A percentile compares a stretch with the other conserved stretches of the same genome.
Conservation (phyloP, 2,797 vertebrate species). For the Carduelis carduelis region DNA sequence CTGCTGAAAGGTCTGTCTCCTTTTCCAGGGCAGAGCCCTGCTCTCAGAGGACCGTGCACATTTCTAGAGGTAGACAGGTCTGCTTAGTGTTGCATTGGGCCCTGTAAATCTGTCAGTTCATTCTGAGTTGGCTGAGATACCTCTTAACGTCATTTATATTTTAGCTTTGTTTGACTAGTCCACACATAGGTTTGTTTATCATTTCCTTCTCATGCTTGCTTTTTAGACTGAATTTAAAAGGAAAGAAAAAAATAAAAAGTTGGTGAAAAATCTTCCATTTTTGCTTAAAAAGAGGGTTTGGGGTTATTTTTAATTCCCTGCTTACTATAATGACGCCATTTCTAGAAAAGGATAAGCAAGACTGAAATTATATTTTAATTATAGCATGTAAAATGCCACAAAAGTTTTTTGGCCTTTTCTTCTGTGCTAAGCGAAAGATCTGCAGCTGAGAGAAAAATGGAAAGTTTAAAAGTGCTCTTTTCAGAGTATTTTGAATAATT, state of each 20-base stretch:
- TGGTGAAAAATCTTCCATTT: not conserved
- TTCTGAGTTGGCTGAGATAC: not conserved
- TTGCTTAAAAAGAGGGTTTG: not conserved
- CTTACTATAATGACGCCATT: not conserved
- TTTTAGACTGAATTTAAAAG: not conserved
- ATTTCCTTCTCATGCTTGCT: not conserved
- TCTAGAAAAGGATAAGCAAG: not conserved
- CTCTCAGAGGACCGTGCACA: not conserved
- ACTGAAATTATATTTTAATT: constrained; percentile 16
- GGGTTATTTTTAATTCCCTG: not conserved
- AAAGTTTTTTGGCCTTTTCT: not conserved
- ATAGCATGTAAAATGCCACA: not conserved
- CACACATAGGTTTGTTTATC: not conserved
- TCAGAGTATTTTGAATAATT: not conserved
- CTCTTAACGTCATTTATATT: not conserved
- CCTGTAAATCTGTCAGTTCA: not conserved
- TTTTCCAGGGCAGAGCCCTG: not conserved
- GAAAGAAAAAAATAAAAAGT: not conserved
- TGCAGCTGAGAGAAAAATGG: not conserved
- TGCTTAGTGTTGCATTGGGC: not conserved
- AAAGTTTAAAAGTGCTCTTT: not conserved
- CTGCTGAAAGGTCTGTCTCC: not conserved
- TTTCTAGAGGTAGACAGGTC: not conserved
- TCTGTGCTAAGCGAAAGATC: not conserved
- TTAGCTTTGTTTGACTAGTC: not conserved